Evolutionary conservation across 2,113 vertebrate genomes (phyloP).

Genomic region (Aegithalos caudatus): DNA sequence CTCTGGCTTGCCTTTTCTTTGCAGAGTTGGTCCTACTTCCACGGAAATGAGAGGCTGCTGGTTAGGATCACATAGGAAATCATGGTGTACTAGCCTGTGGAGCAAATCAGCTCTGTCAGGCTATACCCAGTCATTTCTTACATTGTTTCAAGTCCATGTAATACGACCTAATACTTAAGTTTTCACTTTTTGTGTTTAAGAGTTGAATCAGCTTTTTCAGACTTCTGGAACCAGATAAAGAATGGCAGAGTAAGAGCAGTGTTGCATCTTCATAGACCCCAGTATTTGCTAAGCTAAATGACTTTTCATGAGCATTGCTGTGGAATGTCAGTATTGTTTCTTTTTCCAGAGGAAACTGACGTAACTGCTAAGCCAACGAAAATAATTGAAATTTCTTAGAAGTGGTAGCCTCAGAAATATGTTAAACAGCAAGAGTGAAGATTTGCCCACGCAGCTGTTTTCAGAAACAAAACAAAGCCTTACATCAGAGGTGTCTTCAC

Average conservation of each 20-base stretch:
- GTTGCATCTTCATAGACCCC: neutral
- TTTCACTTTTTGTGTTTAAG: neutral
- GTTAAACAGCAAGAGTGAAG: neutral
- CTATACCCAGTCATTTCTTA: neutral
- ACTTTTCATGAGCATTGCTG: neutral
- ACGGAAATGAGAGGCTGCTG: neutral
- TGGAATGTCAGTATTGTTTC: neutral
- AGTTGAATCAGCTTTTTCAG: neutral
- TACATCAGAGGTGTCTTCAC: slow-evolving; percentile 27
- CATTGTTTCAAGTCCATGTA: neutral
- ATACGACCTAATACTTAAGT: neutral
- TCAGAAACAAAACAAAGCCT: slow-evolving; percentile 36
- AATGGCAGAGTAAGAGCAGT: neutral
- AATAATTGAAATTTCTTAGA: slow-evolving; percentile 1
- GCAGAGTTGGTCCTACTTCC: neutral
- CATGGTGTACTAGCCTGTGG: neutral
- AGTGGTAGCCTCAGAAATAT: slow-evolving; percentile 3
- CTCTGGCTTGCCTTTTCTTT: neutral
- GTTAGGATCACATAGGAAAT: neutral
- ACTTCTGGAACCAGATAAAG: neutral
- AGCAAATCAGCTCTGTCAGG: neutral
- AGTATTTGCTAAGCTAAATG: neutral
- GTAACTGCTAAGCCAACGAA: neutral
- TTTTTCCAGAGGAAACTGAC: neutral
- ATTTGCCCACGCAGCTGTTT: slow-evolving; percentile 4